Percentiles rank a stretch among this genome's conserved stretches.
Evolutionary conservation across 2,888 invertebrate species (phyloP).

Genomic region (Tiliacea citrago): DNA sequence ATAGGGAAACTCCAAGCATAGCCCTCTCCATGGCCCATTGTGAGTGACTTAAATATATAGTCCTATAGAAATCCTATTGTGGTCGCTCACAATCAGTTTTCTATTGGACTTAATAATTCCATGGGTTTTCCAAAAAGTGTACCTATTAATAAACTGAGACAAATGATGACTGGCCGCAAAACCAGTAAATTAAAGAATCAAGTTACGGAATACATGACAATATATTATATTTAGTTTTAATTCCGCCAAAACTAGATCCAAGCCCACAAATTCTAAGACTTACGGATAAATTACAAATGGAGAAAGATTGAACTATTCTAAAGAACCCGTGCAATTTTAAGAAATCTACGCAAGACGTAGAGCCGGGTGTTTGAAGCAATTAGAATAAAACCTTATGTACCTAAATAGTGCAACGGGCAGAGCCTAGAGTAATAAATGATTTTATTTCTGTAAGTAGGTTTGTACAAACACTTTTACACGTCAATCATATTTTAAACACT

Average conservation of each 20-base stretch:
- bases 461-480: too few relatives aligned
- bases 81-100: too few relatives aligned
- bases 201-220: background rate
- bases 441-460: too few relatives aligned
- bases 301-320: background rate
- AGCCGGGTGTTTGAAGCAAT: background rate
- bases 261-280: background rate
- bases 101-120: too few relatives aligned
- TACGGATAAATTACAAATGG: background rate
- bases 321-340: too few relatives aligned
- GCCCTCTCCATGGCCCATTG: too few relatives aligned
- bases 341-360: background rate
- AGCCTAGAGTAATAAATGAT: too few relatives aligned
- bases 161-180: background rate
- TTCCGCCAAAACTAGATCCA: too few relatives aligned
- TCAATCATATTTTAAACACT: too few relatives aligned
- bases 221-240: background rate
- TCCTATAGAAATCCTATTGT: too few relatives aligned
- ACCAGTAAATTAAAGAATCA: background rate
- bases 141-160: background rate
- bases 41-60: too few relatives aligned
- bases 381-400: background rate
- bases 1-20: too few relatives aligned
- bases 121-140: background rate
- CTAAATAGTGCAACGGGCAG: background rate